Percentiles rank a stretch among this genome's conserved stretches.
Conservation (phyloP, 1,140 invertebrate genomes). For the Lamellibrachia luymesi region DNA sequence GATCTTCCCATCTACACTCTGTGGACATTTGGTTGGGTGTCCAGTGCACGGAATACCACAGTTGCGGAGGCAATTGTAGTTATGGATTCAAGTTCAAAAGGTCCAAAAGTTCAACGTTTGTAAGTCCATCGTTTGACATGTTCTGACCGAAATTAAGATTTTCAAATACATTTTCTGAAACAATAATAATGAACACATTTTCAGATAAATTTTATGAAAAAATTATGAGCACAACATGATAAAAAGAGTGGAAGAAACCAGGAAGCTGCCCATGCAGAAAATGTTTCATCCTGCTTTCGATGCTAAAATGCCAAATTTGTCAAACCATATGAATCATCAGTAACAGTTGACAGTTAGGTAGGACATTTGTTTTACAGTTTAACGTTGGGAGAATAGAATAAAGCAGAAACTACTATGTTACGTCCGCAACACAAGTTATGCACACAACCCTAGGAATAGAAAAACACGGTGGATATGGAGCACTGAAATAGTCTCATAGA, state of each 20-base stretch:
- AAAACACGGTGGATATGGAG: not conserved
- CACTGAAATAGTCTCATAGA: not conserved
- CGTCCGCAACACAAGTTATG: not conserved
- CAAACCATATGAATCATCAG: not conserved
- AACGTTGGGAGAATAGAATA: too few species aligned
- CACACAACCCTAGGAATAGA: not conserved
- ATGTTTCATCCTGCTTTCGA: too few species aligned
- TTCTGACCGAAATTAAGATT: too few species aligned
- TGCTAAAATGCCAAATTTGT: too few species aligned
- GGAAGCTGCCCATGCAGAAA: too few species aligned
- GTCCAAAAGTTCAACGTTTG: too few species aligned
- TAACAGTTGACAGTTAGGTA: not conserved
- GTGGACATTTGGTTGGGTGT: not conserved
- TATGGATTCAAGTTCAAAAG: not conserved
- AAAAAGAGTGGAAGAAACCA: too few species aligned
- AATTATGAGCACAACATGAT: too few species aligned
- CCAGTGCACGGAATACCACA: not conserved
- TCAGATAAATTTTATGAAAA: too few species aligned
- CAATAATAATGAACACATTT: too few species aligned
- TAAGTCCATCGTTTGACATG: too few species aligned
- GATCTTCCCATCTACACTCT: not conserved
- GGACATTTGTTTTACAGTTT: not conserved
- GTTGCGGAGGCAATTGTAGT: not conserved
- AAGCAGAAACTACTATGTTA: not conserved
- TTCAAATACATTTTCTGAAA: too few species aligned